Evolutionary conservation across 2,113 vertebrate species (phyloP).

Genomic region (Neogale vison): DNA sequence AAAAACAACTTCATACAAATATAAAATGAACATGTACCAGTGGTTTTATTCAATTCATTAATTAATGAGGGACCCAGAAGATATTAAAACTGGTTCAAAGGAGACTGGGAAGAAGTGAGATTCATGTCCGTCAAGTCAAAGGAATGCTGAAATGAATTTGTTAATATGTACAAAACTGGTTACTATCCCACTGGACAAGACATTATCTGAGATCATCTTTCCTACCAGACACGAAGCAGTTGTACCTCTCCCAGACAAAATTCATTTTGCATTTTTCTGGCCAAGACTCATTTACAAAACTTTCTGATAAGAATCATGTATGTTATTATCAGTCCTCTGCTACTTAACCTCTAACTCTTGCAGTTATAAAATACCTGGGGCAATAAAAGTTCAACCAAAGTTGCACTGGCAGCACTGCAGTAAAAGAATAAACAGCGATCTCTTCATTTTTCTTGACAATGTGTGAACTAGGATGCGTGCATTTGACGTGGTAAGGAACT

Average conservation of each 20-base stretch:
- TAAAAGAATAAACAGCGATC: neutral
- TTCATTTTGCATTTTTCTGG: neutral
- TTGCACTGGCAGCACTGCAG: neutral
- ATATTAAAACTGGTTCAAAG: neutral
- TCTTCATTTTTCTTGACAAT: neutral
- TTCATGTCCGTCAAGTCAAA: neutral
- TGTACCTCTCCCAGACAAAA: neutral
- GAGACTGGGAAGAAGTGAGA: neutral
- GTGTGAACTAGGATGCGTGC: neutral
- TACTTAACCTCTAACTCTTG: neutral
- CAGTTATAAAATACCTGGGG: neutral
- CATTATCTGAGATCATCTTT: neutral
- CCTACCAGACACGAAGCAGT: neutral
- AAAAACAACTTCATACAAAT: neutral
- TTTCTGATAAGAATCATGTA: neutral
- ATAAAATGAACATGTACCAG: neutral
- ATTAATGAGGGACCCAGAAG: neutral
- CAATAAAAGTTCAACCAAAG: neutral
- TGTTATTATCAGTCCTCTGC: neutral
- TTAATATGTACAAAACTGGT: neutral
- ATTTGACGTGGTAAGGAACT: no score
- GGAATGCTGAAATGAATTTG: neutral
- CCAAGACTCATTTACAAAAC: neutral
- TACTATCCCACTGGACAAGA: neutral
- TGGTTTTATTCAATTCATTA: neutral